phyloP scores from a whole-genome alignment of 2,888 invertebrate species.

The Temnothorax unifasciatus region DNA sequence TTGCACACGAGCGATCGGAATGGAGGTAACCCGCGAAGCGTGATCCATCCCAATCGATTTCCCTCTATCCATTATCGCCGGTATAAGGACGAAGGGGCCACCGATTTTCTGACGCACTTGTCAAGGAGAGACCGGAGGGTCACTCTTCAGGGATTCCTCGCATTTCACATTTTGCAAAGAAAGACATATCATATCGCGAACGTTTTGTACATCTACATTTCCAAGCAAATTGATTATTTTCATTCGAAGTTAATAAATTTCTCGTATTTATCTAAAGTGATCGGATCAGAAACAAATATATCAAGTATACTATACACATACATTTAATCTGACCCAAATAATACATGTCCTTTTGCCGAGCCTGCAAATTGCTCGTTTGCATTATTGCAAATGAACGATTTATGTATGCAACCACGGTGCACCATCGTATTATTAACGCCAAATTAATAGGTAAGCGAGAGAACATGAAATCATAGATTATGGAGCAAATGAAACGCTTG shows the following conservation, averaged over 20 bases:
- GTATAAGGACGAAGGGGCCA: conserved; percentile 4
- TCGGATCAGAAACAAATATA: background rate
- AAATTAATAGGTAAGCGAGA: conserved; percentile 12
- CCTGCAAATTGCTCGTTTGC: background rate
- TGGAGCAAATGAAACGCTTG: conserved; percentile 10
- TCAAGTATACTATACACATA: background rate
- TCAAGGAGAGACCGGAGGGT: background rate
- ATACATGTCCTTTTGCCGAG: background rate
- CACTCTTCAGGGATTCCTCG: background rate
- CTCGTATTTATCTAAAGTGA: background rate
- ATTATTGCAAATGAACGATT: background rate
- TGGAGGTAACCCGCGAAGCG: conserved; percentile 48
- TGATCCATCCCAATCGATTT: conserved; percentile 51
- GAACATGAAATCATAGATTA: background rate
- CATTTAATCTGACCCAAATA: background rate
- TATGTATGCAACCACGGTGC: background rate
- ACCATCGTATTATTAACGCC: conserved; percentile 2
- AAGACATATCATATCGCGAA: background rate
- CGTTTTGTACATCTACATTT: background rate
- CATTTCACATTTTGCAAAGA: background rate
- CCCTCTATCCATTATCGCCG: conserved; percentile 26
- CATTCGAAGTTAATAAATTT: background rate
- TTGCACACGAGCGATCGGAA: conserved; percentile 54
- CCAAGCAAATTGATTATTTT: background rate
- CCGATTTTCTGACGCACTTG: conserved; percentile 15